Percentiles rank a stretch among this genome's conserved stretches.
Conservation (phyloP, 92 coral and sea anemone species). For the Palythoa heliodiscus region DNA sequence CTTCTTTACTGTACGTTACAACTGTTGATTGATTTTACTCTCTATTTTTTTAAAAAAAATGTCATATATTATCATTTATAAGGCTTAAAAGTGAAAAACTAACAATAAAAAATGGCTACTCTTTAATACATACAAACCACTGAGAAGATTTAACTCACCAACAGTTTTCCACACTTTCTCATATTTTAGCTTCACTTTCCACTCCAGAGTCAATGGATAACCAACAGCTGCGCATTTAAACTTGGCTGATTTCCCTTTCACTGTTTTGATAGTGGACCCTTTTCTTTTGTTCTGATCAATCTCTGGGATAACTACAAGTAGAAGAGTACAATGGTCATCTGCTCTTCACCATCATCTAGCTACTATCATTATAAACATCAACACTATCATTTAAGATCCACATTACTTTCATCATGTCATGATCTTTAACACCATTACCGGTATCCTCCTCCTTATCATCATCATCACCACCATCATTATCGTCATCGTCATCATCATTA, state of each 20-base stretch:
- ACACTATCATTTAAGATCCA: background rate
- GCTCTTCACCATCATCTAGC: background rate
- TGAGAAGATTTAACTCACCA: conserved; percentile 3
- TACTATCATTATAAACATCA: background rate
- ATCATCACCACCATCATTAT: background rate
- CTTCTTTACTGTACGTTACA: too few species aligned
- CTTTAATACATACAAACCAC: too few species aligned
- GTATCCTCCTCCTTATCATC: too few species aligned
- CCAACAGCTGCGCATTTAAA: conserved; percentile 19
- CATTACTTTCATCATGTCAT: background rate
- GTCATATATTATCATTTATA: too few species aligned
- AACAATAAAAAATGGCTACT: too few species aligned
- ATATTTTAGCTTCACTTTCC: conserved; percentile 28
- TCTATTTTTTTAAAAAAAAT: too few species aligned
- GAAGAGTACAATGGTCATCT: background rate
- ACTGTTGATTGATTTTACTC: too few species aligned
- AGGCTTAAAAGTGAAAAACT: too few species aligned
- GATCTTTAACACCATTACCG: background rate
- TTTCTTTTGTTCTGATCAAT: background rate
- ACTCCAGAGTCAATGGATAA: conserved; percentile 15
- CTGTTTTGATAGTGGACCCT: background rate
- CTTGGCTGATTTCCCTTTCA: conserved; percentile 3
- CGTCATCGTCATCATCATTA: background rate
- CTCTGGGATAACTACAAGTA: conserved; percentile 6
- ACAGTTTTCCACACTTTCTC: conserved; percentile 16